Evolutionary conservation across 2,797 vertebrate species (phyloP).

Genomic region (Epinephelus malabaricus): DNA sequence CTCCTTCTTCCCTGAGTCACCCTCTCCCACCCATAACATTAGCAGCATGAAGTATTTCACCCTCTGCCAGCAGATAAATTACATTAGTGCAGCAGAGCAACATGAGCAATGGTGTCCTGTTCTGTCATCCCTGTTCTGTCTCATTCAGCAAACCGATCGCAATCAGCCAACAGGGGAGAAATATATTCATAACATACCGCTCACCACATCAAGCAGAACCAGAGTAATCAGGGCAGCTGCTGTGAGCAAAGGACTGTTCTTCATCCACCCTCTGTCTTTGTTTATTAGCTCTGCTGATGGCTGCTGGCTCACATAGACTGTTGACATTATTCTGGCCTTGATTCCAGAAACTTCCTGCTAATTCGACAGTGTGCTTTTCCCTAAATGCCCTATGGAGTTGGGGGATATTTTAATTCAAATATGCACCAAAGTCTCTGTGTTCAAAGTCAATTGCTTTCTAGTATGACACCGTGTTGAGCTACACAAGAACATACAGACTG

Average conservation of each 20-base stretch:
- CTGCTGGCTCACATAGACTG: constrained; percentile 44
- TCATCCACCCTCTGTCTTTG: constrained; percentile 50
- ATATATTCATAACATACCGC: constrained; percentile 32
- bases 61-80: constrained; percentile 48
- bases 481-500: constrained; percentile 7
- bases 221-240: constrained; percentile 54
- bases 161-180: constrained; percentile 34
- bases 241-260: constrained; percentile 43
- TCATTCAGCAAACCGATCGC: constrained; percentile 31
- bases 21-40: constrained; percentile 52
- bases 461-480: not conserved
- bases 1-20: constrained; percentile 69
- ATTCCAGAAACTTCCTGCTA: constrained; percentile 38
- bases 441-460: not conserved
- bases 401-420: not conserved
- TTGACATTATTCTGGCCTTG: constrained; percentile 54
- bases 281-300: constrained; percentile 57
- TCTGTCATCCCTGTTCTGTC: constrained; percentile 35
- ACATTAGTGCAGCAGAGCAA: constrained; percentile 27
- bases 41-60: constrained; percentile 51
- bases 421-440: not conserved
- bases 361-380: not conserved
- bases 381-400: constrained; percentile 5
- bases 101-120: constrained; percentile 27
- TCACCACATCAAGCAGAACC: constrained; percentile 39